phyloP scores from a whole-genome alignment of 2,888 invertebrate genomes.

The Busseola fusca region DNA sequence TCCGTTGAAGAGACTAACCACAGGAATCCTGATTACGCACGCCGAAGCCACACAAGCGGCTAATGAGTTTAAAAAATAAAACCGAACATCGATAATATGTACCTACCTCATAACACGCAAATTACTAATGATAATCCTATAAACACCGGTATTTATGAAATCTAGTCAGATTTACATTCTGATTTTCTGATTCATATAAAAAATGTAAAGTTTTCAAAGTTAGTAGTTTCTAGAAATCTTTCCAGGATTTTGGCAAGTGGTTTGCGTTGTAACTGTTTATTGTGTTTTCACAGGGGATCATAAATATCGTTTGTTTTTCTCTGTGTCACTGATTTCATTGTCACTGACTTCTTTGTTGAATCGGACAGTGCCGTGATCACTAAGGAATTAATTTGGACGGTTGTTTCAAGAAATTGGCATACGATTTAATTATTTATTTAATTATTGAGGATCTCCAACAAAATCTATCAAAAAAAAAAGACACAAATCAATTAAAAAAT shows the following conservation, averaged over 20 bases:
- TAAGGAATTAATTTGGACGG: slow-evolving; percentile 21
- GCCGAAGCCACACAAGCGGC: slow-evolving; percentile 43
- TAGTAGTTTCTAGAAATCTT: slow-evolving; percentile 16
- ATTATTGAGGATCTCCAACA: no score
- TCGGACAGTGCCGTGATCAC: slow-evolving; percentile 26
- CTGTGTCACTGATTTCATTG: slow-evolving; percentile 24
- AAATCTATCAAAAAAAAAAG: no score
- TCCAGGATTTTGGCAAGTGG: slow-evolving; percentile 15
- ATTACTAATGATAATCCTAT: slow-evolving; percentile 2
- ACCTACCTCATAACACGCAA: slow-evolving; percentile 14
- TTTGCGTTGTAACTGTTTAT: slow-evolving; percentile 27
- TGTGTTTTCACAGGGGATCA: slow-evolving; percentile 12
- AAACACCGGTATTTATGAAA: slow-evolving; percentile 1
- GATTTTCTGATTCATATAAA: neutral
- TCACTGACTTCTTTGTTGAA: slow-evolving; percentile 33
- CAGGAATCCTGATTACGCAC: slow-evolving; percentile 43
- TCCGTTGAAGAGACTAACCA: slow-evolving; percentile 8
- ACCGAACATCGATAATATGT: slow-evolving; percentile 28
- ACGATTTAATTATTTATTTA: neutral
- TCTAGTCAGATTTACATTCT: neutral
- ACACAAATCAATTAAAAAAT: no score
- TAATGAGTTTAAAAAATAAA: slow-evolving; percentile 50
- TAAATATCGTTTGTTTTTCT: slow-evolving; percentile 35
- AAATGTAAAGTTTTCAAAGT: neutral
- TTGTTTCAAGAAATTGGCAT: slow-evolving; percentile 20